Evolutionary conservation across 2,113 vertebrate genomes (phyloP).

Genomic region (Panurus biarmicus): DNA sequence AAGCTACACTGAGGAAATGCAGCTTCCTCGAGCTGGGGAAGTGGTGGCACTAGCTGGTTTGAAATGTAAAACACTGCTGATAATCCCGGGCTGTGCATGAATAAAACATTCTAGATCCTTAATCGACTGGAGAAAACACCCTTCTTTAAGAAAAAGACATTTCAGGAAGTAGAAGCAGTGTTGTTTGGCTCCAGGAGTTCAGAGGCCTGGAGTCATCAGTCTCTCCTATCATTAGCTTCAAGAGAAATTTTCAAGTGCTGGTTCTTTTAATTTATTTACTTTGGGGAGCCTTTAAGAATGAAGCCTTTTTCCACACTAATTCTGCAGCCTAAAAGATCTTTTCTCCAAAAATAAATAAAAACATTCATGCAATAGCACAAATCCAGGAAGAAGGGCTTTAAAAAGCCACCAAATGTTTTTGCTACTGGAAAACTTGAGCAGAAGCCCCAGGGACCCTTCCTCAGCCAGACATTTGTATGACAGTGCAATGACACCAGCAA

Average conservation of each 20-base stretch:
- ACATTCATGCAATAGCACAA: background rate
- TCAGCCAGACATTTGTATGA: background rate
- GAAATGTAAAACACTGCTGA: conserved; percentile 37
- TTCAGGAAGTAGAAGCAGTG: background rate
- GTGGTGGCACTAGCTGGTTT: conserved; percentile 4
- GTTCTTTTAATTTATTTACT: conserved; percentile 42
- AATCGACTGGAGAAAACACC: background rate
- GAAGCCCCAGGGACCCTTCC: background rate
- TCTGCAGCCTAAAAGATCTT: background rate
- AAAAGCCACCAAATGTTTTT: background rate
- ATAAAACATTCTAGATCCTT: conserved; percentile 30
- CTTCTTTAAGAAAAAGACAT: background rate
- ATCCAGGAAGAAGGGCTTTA: background rate
- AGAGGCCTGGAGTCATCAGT: background rate
- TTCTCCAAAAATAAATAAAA: conserved; percentile 36
- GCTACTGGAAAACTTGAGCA: background rate
- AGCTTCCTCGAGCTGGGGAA: background rate
- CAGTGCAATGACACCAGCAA: background rate
- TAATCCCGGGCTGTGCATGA: background rate
- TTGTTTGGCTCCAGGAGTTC: conserved; percentile 12
- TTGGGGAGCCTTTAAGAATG: conserved; percentile 6
- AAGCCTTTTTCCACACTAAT: background rate
- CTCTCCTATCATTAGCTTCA: background rate
- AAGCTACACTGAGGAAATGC: background rate
- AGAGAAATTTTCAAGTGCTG: conserved; percentile 1